Evolutionary conservation across 1,140 invertebrate genomes (phyloP), one percentile per base, ranked within the genome.

Genomic region (Rhagoletis pomonella): DNA sequence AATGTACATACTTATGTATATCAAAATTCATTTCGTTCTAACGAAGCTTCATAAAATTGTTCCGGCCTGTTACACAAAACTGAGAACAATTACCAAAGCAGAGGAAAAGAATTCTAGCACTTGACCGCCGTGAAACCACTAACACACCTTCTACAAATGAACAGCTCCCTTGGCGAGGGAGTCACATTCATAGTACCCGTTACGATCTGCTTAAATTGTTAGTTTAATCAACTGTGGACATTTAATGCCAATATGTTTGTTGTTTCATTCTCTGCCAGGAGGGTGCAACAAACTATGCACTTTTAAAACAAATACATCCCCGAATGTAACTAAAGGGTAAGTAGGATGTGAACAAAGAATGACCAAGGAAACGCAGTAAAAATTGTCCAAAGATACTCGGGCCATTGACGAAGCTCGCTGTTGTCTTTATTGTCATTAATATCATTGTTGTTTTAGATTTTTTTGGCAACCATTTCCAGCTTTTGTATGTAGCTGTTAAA

Each of bases 141-240:
- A 7, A 62, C n/a, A 14, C 60, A 3, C 50, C 64, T 65, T 42
- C 42, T 14, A 47, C 42, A 42, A 19, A 67, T 4, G 1, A 7
- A 67, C 9, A 7, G 29, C 1, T 29, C n/a, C 4, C 10, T 55
- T 10, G 39, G 64, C 0, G n/a, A 67, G 12, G 29, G 19, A 39
- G 64, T 73, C 42, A 47, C 14, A 17, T 7, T 47, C 42, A n/a
- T 73, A 6, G 14, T 47, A 10, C 4, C 12, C 12, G 14, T 44
- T 44, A 47, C 67, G 67, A 17, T 73, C 47, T 10, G 39, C 5
- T 73, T 17, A 5, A 6, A 12, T 55, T 12, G 6, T 19, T 81
- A 55, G 55, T 81, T 81, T 81, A 81, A 81, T 55, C 73, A 81
- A 81, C n/a, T 81, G n/a, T 1, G 42, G 6, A 55, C n/a, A 42